Evolutionary conservation across 2,113 vertebrate genomes (phyloP).

Genomic region (Halcyon senegalensis): DNA sequence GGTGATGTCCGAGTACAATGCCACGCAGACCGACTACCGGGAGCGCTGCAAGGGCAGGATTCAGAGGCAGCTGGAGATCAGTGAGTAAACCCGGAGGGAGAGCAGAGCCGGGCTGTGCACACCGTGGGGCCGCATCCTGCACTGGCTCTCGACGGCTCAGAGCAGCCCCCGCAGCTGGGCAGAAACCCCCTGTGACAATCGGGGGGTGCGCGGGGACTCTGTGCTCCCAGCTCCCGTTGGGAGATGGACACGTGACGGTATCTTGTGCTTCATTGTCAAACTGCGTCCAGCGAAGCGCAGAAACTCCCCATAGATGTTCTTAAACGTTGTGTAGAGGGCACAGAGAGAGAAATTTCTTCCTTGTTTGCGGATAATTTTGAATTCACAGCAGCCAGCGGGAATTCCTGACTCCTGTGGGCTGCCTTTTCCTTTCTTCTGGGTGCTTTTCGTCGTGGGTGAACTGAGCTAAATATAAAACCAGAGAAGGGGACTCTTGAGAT

Average conservation of each 20-base stretch:
- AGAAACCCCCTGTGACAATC: fast-evolving
- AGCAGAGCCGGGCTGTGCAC: fast-evolving
- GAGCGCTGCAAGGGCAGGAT: conserved; percentile 87
- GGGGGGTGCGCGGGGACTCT: fast-evolving
- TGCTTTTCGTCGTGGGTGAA: background rate
- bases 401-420: background rate
- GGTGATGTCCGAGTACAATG: conserved; percentile 85
- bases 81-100: conserved; percentile 58
- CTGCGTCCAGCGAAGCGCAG: background rate
- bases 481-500: background rate
- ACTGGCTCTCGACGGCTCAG: fast-evolving
- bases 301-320: background rate
- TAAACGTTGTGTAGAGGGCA: background rate
- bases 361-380: background rate
- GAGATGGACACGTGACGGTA: fast-evolving
- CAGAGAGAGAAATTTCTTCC: background rate
- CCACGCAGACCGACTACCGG: conserved; percentile 83
- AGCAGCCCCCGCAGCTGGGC: background rate
- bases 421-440: background rate
- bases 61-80: conserved; percentile 86
- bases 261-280: background rate
- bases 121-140: fast-evolving
- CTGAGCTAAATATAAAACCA: background rate
- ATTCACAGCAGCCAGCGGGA: background rate
- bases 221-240: fast-evolving